Conservation (phyloP, 2,888 invertebrate species). For the Cerceris rybyensis region DNA sequence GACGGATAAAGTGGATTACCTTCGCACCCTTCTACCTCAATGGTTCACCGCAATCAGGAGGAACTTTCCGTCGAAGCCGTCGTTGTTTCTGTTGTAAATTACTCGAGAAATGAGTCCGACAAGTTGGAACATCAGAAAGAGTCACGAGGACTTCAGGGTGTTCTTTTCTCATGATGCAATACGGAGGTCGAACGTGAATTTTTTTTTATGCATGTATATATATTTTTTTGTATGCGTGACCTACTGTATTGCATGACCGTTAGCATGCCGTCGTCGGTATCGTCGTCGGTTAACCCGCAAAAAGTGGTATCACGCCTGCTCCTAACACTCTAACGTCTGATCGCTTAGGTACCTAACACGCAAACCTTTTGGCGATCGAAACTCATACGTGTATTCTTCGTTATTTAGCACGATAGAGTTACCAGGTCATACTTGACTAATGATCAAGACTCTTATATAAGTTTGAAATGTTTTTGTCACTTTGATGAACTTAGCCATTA, state of each 20-base stretch:
- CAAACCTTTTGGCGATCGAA: slow-evolving; percentile 60
- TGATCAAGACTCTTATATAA: slow-evolving; percentile 17
- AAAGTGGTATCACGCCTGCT: slow-evolving; percentile 65
- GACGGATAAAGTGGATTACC: slow-evolving; percentile 70
- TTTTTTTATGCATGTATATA: not conserved
- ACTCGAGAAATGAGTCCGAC: not conserved
- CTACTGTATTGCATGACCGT: slow-evolving; percentile 60
- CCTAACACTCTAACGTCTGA: slow-evolving; percentile 67
- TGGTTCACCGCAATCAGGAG: slow-evolving; percentile 51
- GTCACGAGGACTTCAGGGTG: not conserved
- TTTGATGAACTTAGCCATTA: too few species aligned
- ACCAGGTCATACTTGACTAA: slow-evolving; percentile 50
- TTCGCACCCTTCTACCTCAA: slow-evolving; percentile 41
- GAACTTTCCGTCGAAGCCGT: slow-evolving; percentile 40
- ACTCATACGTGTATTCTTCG: slow-evolving; percentile 37
- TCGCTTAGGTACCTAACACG: slow-evolving; percentile 56
- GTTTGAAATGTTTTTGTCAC: too few species aligned
- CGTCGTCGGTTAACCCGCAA: slow-evolving; percentile 65
- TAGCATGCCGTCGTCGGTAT: slow-evolving; percentile 48
- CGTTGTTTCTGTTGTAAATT: slow-evolving; percentile 26
- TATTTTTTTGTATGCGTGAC: slow-evolving; percentile 43
- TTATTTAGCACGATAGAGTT: slow-evolving; percentile 49
- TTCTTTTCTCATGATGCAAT: not conserved
- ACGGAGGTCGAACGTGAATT: not conserved
- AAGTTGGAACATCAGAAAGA: not conserved